Conservation (phyloP, 2,113 vertebrate genomes). For the Calidris pugnax region DNA sequence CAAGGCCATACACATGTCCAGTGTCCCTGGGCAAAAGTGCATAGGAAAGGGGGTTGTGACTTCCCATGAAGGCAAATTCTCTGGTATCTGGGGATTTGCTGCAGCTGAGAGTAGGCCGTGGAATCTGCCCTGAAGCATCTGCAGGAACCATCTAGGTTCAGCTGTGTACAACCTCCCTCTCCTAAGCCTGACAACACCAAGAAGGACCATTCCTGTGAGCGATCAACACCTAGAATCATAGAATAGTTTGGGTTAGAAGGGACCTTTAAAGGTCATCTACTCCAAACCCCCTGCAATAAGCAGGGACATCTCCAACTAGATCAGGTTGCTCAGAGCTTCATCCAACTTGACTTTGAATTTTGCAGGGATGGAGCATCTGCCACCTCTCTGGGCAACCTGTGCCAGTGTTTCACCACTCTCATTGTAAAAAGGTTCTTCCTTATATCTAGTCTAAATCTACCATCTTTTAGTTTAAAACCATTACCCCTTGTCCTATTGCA, state of each 20-base stretch:
- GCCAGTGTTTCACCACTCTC: not conserved
- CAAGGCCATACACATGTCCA: fast-evolving
- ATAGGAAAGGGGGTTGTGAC: not conserved
- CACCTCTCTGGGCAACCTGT: not conserved
- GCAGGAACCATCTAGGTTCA: not conserved
- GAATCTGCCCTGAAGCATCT: not conserved
- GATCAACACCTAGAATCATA: not conserved
- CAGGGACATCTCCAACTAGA: not conserved
- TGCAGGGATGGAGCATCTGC: not conserved
- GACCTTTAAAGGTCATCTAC: not conserved
- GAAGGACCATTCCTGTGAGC: not conserved
- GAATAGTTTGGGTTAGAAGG: not conserved
- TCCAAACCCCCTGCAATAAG: not conserved
- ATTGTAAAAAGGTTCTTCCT: not conserved
- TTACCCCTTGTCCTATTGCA: not conserved
- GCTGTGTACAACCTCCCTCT: not conserved
- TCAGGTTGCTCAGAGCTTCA: not conserved
- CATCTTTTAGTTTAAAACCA: not conserved
- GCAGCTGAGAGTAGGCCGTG: not conserved
- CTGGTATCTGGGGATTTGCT: not conserved
- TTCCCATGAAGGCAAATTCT: not conserved
- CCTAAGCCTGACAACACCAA: not conserved
- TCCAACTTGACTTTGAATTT: not conserved
- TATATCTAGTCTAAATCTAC: not conserved
- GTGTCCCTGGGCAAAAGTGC: not conserved